Evolutionary conservation across 2,113 vertebrate genomes (phyloP), one percentile per base, ranked within the genome.

Genomic region (Otis tarda): DNA sequence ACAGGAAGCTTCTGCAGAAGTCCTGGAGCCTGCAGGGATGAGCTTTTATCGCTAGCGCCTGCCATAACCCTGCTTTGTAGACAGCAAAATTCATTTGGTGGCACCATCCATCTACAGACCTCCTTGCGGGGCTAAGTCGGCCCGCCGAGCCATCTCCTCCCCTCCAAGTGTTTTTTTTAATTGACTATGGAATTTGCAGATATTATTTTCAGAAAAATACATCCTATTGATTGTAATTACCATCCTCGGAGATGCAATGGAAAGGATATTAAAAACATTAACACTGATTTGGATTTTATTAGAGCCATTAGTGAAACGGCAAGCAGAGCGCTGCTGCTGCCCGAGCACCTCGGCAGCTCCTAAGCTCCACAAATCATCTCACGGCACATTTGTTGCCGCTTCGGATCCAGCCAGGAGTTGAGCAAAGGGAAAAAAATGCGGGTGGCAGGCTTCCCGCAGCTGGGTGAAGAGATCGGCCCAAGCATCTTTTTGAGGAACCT

Each of bases 201-300:
- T 80, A 53, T 73, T 83, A 27, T 75, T 89, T 94, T 76, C 92
- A 82, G 91, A 76, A 92, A 91, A 97, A 96, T 59, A 93, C 69
- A 49, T 11, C 33, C 89, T 57, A 82, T 85, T 50, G 94, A 97
- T 94, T 70, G 74, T n/a, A 87, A 95, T 94, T 95, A 75, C 71
- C 60, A 56, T 71, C 68, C 90, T 93, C 35, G 0, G 61, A 88
- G 78, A 87, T 43, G 89, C 73, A 12, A 90, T 20, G 91, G 91
- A 35, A 91, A 93, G 85, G 91, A 95, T 82, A 92, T 92, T 83
- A 82, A 95, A 87, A 61, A 92, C 90, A 96, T 92, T 94, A 95
- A 91, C 4, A 43, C 65, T 30, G 93, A 80, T 91, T 92, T 83
- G 93, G 91, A 63, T 90, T 91, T 93, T 86, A 90, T 94, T 89